phyloP scores from a whole-genome alignment of 2,888 invertebrate genomes.

The Alentia gelatinosa region DNA sequence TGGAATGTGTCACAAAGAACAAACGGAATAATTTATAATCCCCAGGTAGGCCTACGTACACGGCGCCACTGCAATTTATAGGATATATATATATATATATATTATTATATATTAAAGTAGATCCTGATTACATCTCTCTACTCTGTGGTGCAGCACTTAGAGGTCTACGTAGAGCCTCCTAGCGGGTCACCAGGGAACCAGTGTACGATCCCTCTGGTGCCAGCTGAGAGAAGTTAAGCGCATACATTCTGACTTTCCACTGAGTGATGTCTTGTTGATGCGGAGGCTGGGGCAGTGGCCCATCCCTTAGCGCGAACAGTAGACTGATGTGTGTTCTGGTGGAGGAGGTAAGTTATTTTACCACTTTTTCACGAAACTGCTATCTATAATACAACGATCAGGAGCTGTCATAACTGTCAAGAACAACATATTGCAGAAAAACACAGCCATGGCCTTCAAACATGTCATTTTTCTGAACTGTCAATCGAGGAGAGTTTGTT shows the following conservation, averaged over 20 bases:
- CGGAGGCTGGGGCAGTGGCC: background rate
- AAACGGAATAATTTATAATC: no score
- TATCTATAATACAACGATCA: background rate
- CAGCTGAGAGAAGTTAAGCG: background rate
- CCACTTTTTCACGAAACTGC: background rate
- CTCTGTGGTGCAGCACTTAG: no score
- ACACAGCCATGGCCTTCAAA: background rate
- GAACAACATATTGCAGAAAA: background rate
- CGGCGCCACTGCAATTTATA: no score
- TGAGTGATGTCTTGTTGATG: constrained; percentile 16
- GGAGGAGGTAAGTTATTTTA: constrained; percentile 9
- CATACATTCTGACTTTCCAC: background rate
- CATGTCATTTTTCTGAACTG: background rate
- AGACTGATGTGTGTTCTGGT: background rate
- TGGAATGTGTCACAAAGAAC: no score
- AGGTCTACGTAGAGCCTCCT: no score
- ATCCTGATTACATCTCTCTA: no score
- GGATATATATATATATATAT: no score
- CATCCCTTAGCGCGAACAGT: background rate
- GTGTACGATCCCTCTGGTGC: no score
- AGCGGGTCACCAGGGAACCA: no score
- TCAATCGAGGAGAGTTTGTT: background rate
- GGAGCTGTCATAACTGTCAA: background rate
- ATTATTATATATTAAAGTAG: no score
- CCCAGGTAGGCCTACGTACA: no score